These are phyloP conservation scores for Geophilus truncorum DNA, from an alignment of 2,888 invertebrate species.

Conservation along the genomic window DNA sequence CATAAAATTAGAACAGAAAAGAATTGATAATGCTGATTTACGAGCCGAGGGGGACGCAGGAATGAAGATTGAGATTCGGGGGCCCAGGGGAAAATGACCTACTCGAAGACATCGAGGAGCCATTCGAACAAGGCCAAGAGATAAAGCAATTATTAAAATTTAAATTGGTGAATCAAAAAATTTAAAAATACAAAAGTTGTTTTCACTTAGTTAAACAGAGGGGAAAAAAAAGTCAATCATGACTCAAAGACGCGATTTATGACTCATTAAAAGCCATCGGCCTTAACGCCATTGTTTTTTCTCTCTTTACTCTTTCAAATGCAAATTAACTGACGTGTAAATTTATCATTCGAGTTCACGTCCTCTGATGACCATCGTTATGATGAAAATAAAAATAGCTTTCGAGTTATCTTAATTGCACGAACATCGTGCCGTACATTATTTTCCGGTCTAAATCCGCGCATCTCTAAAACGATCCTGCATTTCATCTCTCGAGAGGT, in stretches of 20 bases:
- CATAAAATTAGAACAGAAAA: background rate
- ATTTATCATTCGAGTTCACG: background rate
- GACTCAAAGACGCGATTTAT: background rate
- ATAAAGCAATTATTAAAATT: background rate
- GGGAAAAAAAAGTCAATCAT: background rate
- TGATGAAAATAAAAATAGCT: background rate
- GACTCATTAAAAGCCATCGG: conserved; percentile 6
- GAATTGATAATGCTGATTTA: conserved; percentile 18
- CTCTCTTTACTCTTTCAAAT: background rate
- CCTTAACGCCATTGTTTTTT: background rate
- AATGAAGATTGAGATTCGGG: background rate
- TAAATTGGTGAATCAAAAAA: background rate
- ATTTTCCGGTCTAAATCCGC: conserved; percentile 18
- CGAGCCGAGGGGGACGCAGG: background rate
- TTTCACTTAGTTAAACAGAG: too few species aligned
- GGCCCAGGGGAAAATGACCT: conserved; percentile 2
- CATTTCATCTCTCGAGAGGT: background rate
- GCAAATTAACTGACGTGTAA: conserved; percentile 5
- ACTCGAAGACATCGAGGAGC: background rate
- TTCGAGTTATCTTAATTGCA: background rate
- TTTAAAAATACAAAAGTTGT: background rate
- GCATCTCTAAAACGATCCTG: background rate
- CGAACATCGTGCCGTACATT: background rate
- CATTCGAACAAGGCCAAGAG: background rate
- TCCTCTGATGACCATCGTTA: background rate